Evolutionary conservation across 2,888 invertebrate genomes (phyloP).

Genomic region (Meiosimyza decipiens): DNA sequence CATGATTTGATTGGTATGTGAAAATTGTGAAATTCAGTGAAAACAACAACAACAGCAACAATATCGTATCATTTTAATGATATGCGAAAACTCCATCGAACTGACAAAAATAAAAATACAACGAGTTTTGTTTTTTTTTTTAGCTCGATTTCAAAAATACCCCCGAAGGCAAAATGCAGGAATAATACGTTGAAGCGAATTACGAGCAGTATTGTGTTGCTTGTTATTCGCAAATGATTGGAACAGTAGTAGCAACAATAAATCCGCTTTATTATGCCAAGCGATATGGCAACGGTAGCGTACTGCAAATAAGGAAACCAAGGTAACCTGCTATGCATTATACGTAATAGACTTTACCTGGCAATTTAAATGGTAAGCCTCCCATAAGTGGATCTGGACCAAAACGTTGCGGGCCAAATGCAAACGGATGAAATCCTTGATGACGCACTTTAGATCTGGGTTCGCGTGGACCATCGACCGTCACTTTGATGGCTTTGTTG

Average conservation of each 20-base stretch:
- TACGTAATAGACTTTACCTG: constrained; percentile 71
- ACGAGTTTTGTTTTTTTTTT: neutral
- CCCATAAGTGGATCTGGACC: constrained; percentile 84
- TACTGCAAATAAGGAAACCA: neutral
- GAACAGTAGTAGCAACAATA: neutral
- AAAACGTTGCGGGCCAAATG: constrained; percentile 85
- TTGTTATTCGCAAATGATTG: neutral
- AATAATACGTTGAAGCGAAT: neutral
- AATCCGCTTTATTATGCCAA: constrained; percentile 26
- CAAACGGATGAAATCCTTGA: constrained; percentile 89
- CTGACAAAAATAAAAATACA: neutral
- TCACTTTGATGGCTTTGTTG: constrained; percentile 98
- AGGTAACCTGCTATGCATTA: neutral
- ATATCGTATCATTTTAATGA: constrained; percentile 6
- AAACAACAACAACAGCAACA: constrained; percentile 1
- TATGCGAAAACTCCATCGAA: constrained; percentile 5
- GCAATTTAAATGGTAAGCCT: constrained; percentile 84
- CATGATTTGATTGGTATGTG: constrained; percentile 37
- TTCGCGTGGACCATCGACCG: constrained; percentile 98
- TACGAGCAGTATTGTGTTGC: constrained; percentile 3
- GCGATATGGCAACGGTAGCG: constrained; percentile 4
- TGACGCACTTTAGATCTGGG: constrained; percentile 93
- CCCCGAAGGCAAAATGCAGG: constrained; percentile 6
- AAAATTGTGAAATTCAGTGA: constrained; percentile 17
- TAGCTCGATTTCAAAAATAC: neutral